Conservation (phyloP, 2,888 invertebrate genomes). For the Chymomyza amoena region DNA sequence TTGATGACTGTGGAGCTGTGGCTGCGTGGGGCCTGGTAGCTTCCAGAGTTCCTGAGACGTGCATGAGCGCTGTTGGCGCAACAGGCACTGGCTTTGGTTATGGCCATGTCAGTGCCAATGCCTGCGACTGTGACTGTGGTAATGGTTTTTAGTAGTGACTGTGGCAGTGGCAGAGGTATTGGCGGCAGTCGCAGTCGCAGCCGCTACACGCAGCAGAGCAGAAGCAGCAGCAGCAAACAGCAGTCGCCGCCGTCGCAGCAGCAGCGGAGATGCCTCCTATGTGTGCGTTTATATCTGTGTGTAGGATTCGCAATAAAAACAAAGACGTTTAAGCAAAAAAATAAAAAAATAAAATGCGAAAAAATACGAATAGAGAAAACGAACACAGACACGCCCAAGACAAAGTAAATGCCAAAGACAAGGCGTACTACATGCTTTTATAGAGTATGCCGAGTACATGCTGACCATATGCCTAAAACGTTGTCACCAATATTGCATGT, state of each 20-base stretch:
- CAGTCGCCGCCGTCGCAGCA: not conserved
- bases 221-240: not conserved
- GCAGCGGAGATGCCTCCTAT: not conserved
- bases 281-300: constrained; percentile 4
- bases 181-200: constrained; percentile 25
- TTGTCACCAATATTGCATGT: not conserved
- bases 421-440: not conserved
- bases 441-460: not conserved
- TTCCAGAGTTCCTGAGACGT: not conserved
- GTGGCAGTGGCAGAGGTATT: constrained; percentile 14
- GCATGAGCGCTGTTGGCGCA: constrained; percentile 41
- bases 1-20: not conserved
- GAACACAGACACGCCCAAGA: constrained; percentile 3
- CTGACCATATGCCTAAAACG: not conserved
- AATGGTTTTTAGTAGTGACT: not conserved
- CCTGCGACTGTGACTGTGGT: not conserved
- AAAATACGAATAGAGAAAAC: constrained; percentile 44
- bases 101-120: constrained; percentile 14
- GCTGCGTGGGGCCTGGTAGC: not conserved
- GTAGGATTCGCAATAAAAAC: constrained; percentile 36
- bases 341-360: constrained; percentile 21
- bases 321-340: constrained; percentile 24
- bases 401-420: not conserved
- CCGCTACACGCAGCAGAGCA: not conserved
- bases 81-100: constrained; percentile 44